Conservation (phyloP, 1,140 invertebrate species). For the Papilio dardanus region DNA sequence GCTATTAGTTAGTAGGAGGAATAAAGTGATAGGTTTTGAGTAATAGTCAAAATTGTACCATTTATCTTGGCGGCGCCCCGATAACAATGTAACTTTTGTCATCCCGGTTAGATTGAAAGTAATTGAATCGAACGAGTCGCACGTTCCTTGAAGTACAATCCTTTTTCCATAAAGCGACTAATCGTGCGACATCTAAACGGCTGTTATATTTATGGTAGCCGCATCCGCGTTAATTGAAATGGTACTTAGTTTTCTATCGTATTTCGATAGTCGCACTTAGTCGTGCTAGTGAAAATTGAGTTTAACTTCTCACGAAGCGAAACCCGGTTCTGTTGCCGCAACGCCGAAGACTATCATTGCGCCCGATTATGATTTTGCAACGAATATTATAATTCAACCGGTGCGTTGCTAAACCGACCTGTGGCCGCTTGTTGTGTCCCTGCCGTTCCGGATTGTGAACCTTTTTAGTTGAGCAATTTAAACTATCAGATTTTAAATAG, state of each 20-base stretch:
- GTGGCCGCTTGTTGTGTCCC: conserved; percentile 27
- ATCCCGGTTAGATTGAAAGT: conserved; percentile 56
- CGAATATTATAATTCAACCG: conserved; percentile 56
- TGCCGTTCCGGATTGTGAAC: background rate
- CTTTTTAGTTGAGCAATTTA: background rate
- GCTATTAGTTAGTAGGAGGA: background rate
- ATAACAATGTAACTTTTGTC: conserved; percentile 56
- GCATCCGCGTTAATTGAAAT: too few species aligned
- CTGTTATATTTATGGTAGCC: background rate
- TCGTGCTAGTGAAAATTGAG: background rate
- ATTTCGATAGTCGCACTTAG: background rate
- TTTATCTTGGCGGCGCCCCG: background rate
- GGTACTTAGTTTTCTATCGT: too few species aligned
- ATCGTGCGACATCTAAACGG: background rate
- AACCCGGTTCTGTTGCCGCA: conserved; percentile 57
- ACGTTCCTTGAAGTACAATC: conserved; percentile 45
- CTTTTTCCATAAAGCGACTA: background rate
- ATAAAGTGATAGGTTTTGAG: conserved; percentile 2
- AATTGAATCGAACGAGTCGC: conserved; percentile 63
- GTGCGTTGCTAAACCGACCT: conserved; percentile 49
- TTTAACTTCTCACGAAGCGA: conserved; percentile 63
- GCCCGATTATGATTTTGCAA: conserved; percentile 64
- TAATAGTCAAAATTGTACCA: conserved; percentile 22
- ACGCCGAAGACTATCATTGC: conserved; percentile 56
- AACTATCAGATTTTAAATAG: background rate